Evolutionary conservation across 2,113 vertebrate species (phyloP), one percentile per base, ranked within the genome.

Genomic region (Pithys albifrons): DNA sequence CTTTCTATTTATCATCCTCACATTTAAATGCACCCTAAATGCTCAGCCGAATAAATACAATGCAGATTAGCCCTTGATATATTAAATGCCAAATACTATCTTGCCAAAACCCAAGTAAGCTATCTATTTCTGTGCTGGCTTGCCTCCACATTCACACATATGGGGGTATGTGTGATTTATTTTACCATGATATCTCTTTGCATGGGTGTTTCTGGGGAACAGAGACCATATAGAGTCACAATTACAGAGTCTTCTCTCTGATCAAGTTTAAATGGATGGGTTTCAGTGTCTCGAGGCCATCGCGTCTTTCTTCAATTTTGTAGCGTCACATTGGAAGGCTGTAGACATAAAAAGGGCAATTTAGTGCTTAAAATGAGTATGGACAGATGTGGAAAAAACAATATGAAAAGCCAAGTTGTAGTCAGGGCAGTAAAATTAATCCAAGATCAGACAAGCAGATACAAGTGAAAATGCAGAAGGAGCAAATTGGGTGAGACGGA

Each of bases 11-110:
- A 75, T 84, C 86, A 59, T 71, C 78, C 6, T 2, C 62, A 35
- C 39, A 74, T 93, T 89, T 89, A 93, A 92, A 89, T 71, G 69
- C 70, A 89, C 77, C 69, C 62, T 65, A 52, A 88, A 75, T 71
- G 76, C 80, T 94, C 75, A 75, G 43, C 65, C 84, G 81, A 91
- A 91, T 90, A 94, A 96, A 94, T 48, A 90, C 57, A 91, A 88
- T 88, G 77, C 74, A 75, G 77, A 89, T 97, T 91, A 79, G 66
- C 41, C 28, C 48, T 80, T 93, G 88, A 80, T 91, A 15, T 64
- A 83, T 97, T 77, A 89, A 93, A 91, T 88, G 71, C 78, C 82
- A 85, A 79, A 59, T 70, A 37, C 29, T 72, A 1, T 92, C 88
- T 87, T 95, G 61, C 76, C 64, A 48, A 79, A 70, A 91, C 73